A percentile compares a stretch with the other conserved stretches of the same genome.
phyloP scores from a whole-genome alignment of 2,113 vertebrate genomes.

The Neoarius graeffei region DNA sequence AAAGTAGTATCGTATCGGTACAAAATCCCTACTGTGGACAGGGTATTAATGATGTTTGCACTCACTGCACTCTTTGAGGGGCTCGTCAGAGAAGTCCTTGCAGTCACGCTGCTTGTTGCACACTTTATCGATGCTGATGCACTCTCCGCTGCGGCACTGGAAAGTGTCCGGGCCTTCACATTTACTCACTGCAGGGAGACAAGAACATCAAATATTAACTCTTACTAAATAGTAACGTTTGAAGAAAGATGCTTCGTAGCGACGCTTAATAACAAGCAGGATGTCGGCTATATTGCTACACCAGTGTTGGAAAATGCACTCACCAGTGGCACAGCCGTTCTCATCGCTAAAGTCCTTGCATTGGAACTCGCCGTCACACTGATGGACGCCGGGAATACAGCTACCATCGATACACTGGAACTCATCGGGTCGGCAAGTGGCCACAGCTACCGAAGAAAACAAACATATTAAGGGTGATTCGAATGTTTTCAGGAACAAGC shows the following conservation, averaged over 20 bases:
- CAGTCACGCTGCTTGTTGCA: constrained; percentile 79
- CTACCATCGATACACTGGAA: constrained; percentile 79
- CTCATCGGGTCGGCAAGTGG: constrained; percentile 76
- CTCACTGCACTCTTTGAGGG: constrained; percentile 80
- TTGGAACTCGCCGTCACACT: constrained; percentile 75
- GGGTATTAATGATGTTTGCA: constrained; percentile 20
- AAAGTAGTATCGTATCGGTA: no score
- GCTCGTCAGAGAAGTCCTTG: constrained; percentile 82
- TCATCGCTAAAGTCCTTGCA: constrained; percentile 84
- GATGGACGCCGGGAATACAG: constrained; percentile 79
- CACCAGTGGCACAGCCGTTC: constrained; percentile 74
- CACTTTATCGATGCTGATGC: constrained; percentile 78
- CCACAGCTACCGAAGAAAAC: constrained; percentile 59
- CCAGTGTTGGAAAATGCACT: constrained; percentile 36
- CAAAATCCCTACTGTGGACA: no score
- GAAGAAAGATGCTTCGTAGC: not conserved
- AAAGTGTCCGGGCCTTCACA: constrained; percentile 78
- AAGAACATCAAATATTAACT: not conserved
- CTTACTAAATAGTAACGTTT: not conserved
- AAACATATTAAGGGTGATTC: not conserved
- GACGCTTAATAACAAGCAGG: not conserved
- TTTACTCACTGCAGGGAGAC: constrained; percentile 61
- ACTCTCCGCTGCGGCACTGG: constrained; percentile 81
- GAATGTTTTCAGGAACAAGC: not conserved
- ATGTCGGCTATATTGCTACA: not conserved